Conservation (phyloP, 2,797 vertebrate genomes). For the Takifugu rubripes region DNA sequence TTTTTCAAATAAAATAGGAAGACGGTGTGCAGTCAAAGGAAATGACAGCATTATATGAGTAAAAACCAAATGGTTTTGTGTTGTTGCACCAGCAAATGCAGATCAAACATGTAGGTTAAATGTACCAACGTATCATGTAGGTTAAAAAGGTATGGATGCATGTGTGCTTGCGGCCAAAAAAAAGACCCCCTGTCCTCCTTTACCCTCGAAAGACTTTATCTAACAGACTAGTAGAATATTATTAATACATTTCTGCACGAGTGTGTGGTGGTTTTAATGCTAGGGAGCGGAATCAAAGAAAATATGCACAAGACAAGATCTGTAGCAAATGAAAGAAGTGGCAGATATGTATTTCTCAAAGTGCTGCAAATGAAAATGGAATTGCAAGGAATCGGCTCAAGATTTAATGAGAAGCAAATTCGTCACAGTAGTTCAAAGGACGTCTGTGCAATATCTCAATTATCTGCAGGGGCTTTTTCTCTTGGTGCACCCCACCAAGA, state of each 20-base stretch:
- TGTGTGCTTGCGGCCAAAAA: slow-evolving; percentile 16
- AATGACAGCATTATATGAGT: too few relatives aligned
- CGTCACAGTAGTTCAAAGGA: slow-evolving; percentile 56
- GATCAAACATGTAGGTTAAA: slow-evolving; percentile 25
- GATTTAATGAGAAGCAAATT: slow-evolving; percentile 50
- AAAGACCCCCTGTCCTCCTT: slow-evolving; percentile 23
- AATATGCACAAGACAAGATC: slow-evolving; percentile 46
- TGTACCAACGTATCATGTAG: neutral
- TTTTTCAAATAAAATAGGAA: too few relatives aligned
- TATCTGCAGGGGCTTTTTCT: slow-evolving; percentile 50
- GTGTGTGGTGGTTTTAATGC: slow-evolving; percentile 3
- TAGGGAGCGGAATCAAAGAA: slow-evolving; percentile 15
- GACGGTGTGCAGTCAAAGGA: too few relatives aligned
- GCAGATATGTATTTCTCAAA: slow-evolving; percentile 42
- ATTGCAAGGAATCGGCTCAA: slow-evolving; percentile 11
- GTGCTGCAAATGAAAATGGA: slow-evolving; percentile 55
- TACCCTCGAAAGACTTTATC: slow-evolving; percentile 21
- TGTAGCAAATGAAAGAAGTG: slow-evolving; percentile 37
- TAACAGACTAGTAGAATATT: neutral
- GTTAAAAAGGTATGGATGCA: slow-evolving; percentile 25
- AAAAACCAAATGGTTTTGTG: too few relatives aligned
- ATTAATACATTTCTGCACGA: slow-evolving; percentile 16
- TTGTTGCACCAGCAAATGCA: slow-evolving; percentile 7
- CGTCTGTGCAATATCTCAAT: slow-evolving; percentile 46
- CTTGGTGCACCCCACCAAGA: slow-evolving; percentile 19